Conservation (phyloP, 2,113 vertebrate species). For the Piprites chloris region DNA sequence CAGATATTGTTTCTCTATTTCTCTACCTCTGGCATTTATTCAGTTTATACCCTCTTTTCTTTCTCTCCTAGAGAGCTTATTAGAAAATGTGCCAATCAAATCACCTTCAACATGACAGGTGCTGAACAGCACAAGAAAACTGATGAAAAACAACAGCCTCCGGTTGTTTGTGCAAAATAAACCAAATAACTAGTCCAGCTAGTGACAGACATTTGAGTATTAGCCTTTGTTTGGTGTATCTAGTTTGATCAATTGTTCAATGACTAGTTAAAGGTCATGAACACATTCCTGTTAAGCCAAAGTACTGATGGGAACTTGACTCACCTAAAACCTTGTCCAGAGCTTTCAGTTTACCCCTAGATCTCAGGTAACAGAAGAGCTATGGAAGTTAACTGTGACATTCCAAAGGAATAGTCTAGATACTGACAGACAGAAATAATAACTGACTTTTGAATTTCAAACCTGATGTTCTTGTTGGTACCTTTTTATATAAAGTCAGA, state of each 20-base stretch:
- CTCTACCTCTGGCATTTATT: not conserved
- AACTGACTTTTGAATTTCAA: not conserved
- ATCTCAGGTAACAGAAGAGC: not conserved
- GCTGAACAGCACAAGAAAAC: not conserved
- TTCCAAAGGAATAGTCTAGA: not conserved
- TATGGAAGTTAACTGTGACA: not conserved
- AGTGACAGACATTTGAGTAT: not conserved
- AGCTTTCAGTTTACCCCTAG: not conserved
- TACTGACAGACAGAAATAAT: not conserved
- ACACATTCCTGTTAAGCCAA: not conserved
- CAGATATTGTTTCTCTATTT: not conserved
- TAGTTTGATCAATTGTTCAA: conserved; percentile 6
- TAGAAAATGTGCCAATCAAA: not conserved
- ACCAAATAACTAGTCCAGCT: not conserved
- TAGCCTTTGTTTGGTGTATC: not conserved
- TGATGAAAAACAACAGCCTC: not conserved
- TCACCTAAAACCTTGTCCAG: not conserved
- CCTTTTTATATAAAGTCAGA: not conserved
- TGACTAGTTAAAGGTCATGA: conserved; percentile 35
- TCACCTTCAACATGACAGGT: not conserved
- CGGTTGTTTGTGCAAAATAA: not conserved
- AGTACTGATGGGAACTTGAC: not conserved
- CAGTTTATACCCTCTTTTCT: not conserved
- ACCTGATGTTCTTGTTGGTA: not conserved
- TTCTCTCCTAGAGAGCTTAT: not conserved